Base-by-base conservation (phyloP, 2,888 invertebrate species). In the Andrena chrysosceles region DNA sequence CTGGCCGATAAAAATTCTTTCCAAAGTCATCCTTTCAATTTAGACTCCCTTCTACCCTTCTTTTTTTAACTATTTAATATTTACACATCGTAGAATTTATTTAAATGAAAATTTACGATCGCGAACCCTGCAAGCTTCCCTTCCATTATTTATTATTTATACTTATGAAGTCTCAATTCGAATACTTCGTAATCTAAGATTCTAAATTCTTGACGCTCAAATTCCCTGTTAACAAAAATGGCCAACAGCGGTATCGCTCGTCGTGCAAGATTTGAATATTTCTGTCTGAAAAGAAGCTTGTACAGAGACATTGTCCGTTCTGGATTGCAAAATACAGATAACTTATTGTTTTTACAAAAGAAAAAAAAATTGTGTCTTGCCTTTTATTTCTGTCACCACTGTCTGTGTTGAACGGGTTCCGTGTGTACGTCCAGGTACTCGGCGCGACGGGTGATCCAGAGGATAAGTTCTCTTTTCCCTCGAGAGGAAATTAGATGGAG, bases 281-380 rank as follows among this genome's bases (percentile, higher is more conserved):
- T 82, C 66, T 74, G 76, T 68, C 59, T 66, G 71, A 70, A 78
- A 83, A 73, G 77, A 85, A 83, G 84, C 87, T 90, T 94, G 93
- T 94, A 93, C 92, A 93, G 93, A 93, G 91, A 92, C 90, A 90
- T 90, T 93, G 90, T 92, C 90, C 90, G 87, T 90, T 91, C 89
- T 90, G 90, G 89, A 93, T 90, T 90, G 84, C 91, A 89, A 92
- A 93, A 93, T 93, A 93, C 92, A 93, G 89, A 93, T 92, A 91
- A 92, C 90, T 92, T 90, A 90, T 93, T 92, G 90, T 92, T 93
- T 92, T 91, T 91, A 91, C 89, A 89, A 91, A 88, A 42, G 42
- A 16, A 87, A 86, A 84, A 91, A 88, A 83, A 82, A 90, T 83
- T 90, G 83, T 89, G 90, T 91, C 85, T 91, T 76, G 62, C 52